Base-by-base conservation (phyloP, 2,888 invertebrate species). In the Erannis defoliaria region DNA sequence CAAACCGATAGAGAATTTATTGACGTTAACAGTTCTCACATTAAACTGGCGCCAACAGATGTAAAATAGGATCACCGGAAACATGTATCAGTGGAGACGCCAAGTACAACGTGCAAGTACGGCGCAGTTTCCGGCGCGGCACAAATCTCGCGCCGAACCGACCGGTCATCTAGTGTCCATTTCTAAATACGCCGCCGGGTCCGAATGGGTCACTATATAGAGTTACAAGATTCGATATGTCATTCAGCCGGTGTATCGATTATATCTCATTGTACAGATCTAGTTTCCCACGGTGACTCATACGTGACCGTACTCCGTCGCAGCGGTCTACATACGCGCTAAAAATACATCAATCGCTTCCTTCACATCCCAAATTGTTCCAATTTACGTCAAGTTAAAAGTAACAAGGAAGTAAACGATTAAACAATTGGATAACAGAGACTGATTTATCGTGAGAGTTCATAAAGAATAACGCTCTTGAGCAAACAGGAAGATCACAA, bases 221-320 rank as follows among this genome's bases (percentile, higher is more conserved):
- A 72, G 74, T 81, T 77, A 77, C 78, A 76, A 71, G 73, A 78
- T 75, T 78, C 74, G 78, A 81, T 81, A 83, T 78, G 80, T 78
- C 81, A 77, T 79, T 77, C 77, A 75, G 68, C 56, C 70, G 60
- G 68, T 73, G 75, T 81, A 76, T 76, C 76, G 75, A 78, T 80
- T 78, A 74, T 75, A 76, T 77, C 81, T 80, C 68, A 69, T 70
- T 70, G 74, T 70, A 66, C 68, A 75, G 73, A 78, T 81, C 74
- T 76, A 74, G 75, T 78, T 80, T 77, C 82, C 75, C 75, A 80
- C 79, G 76, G 75, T 80, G 75, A 78, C 54, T 75, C 79, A 75
- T 68, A 71, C 68, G 68, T 68, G 67, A 66, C 62, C 60, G 64
- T 62, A 66, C 64, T 70, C 51, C 57, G 50, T 35, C 60, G 43